Evolutionary conservation across 64 coral and sea anemone species (phyloP).

Genomic region (Pachyseris speciosa): DNA sequence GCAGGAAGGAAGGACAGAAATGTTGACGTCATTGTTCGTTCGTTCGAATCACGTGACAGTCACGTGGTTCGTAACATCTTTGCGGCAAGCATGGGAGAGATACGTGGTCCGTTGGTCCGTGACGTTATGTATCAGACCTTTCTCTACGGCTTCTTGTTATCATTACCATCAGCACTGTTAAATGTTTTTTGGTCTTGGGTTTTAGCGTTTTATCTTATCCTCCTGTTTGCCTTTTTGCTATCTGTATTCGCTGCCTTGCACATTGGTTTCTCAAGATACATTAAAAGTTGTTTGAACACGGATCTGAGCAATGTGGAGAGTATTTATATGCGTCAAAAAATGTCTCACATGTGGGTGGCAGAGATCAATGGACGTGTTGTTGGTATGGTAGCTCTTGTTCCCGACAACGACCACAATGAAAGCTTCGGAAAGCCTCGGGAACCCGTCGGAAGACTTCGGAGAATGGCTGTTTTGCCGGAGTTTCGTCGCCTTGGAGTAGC

Average conservation of each 20-base stretch:
- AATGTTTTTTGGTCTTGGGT: neutral
- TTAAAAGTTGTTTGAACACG: neutral
- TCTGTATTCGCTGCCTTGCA: neutral
- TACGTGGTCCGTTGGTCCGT: slow-evolving; percentile 20
- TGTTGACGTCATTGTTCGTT: neutral
- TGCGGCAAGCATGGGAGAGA: slow-evolving; percentile 25
- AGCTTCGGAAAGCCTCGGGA: neutral
- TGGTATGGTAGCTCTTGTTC: slow-evolving; percentile 31
- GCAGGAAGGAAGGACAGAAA: neutral
- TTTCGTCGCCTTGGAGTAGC: slow-evolving; percentile 23
- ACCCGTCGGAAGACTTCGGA: slow-evolving; percentile 21
- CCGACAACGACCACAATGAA: neutral
- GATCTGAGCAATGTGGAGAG: neutral
- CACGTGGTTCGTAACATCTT: slow-evolving; percentile 15
- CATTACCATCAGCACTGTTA: neutral
- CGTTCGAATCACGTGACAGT: slow-evolving; percentile 10
- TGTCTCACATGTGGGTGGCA: slow-evolving; percentile 26
- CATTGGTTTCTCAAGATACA: slow-evolving; percentile 28
- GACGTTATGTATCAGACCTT: slow-evolving; percentile 13
- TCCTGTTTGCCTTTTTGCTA: neutral
- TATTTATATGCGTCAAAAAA: neutral
- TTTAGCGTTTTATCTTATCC: neutral
- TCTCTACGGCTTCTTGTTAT: neutral
- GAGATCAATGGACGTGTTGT: neutral
- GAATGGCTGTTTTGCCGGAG: slow-evolving; percentile 35